Evolutionary conservation across 2,797 vertebrate genomes (phyloP).

Genomic region (Cyprinodon diabolis): DNA sequence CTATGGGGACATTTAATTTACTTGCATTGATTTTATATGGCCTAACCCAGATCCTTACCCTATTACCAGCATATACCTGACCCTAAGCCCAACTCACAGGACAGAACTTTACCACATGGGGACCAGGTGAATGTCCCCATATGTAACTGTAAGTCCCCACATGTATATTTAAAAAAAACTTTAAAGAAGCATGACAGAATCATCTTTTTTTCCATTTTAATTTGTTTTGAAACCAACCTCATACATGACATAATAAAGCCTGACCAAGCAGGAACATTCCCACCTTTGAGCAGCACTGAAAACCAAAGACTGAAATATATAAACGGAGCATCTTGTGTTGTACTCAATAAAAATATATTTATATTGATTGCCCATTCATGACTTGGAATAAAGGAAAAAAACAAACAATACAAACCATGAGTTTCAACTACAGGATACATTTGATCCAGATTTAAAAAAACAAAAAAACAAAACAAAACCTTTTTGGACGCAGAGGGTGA

Average conservation of each 20-base stretch:
- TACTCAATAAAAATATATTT: constrained; percentile 63
- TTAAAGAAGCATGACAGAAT: constrained; percentile 16
- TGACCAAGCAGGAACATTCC: constrained; percentile 59
- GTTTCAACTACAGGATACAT: constrained; percentile 26
- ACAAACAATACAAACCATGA: constrained; percentile 2
- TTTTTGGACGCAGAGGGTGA: constrained; percentile 5
- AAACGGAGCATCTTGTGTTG: constrained; percentile 47
- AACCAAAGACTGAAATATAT: constrained; percentile 60
- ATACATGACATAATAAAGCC: constrained; percentile 46
- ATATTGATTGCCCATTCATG: constrained; percentile 66
- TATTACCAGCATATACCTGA: no score
- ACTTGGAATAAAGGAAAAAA: constrained; percentile 15
- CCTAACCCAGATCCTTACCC: no score
- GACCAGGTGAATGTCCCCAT: no score
- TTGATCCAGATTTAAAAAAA: constrained; percentile 26
- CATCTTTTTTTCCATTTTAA: constrained; percentile 20
- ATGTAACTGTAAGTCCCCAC: no score
- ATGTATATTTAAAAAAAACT: background rate
- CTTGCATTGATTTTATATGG: no score
- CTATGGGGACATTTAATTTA: no score
- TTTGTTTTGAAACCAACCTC: constrained; percentile 51
- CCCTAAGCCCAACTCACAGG: no score
- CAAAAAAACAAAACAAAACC: constrained; percentile 3
- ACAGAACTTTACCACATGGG: no score
- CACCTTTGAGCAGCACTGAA: constrained; percentile 41